Conservation (phyloP, 2,797 vertebrate species). For the Passerculus sandwichensis region DNA sequence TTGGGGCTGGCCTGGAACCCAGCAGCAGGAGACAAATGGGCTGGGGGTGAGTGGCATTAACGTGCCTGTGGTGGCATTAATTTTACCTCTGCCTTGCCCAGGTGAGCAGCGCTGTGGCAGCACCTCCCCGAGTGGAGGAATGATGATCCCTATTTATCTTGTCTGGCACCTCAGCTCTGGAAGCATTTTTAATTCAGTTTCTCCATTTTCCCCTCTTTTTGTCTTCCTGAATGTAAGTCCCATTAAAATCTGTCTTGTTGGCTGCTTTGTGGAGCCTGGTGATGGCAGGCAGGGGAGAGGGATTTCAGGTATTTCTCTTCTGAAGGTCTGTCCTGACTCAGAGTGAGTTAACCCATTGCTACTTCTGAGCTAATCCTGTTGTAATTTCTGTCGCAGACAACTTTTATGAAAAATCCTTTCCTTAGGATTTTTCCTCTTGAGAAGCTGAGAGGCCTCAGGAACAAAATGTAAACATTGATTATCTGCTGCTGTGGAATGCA, state of each 20-base stretch:
- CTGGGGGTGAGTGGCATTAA: not conserved
- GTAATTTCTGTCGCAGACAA: not conserved
- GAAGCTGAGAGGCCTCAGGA: no score
- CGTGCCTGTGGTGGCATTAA: not conserved
- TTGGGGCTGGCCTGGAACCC: not conserved
- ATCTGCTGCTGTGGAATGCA: no score
- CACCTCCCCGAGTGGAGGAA: not conserved
- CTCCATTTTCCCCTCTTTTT: not conserved
- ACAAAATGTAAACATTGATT: no score
- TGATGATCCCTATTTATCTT: slow-evolving; percentile 49
- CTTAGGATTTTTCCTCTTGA: no score
- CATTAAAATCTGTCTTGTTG: slow-evolving; percentile 38
- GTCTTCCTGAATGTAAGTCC: slow-evolving; percentile 2
- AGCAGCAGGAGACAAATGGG: slow-evolving; percentile 17
- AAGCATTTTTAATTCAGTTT: slow-evolving; percentile 52
- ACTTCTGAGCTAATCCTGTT: not conserved
- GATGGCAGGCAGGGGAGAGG: not conserved
- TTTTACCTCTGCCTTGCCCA: slow-evolving; percentile 1
- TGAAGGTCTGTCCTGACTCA: not conserved
- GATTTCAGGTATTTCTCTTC: slow-evolving; percentile 17
- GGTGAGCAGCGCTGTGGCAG: not conserved
- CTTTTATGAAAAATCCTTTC: no score
- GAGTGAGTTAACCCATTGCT: not conserved
- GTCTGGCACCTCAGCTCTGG: not conserved
- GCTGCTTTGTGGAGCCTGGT: not conserved